phyloP scores from a whole-genome alignment of 2,797 vertebrate genomes.

The Decapterus maruadsi region DNA sequence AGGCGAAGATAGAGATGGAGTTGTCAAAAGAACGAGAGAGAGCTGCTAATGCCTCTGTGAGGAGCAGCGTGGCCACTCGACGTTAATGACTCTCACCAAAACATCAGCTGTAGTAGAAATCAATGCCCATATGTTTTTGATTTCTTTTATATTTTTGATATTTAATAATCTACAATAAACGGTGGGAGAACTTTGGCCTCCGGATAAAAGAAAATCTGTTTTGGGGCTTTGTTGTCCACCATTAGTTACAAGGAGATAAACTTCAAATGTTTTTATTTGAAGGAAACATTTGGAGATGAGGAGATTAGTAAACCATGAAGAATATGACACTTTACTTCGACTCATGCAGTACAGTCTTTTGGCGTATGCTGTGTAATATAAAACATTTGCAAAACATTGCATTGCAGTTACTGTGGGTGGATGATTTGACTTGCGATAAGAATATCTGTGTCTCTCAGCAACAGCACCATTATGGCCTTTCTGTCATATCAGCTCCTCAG shows the following conservation, averaged over 20 bases:
- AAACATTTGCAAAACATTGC: conserved; percentile 3
- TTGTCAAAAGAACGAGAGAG: conserved; percentile 91
- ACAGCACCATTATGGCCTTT: conserved; percentile 30
- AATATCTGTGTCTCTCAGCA: conserved; percentile 28
- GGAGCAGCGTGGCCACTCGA: conserved; percentile 82
- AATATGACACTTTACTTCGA: conserved; percentile 27
- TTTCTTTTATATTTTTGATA: conserved; percentile 20
- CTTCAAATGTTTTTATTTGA: conserved; percentile 21
- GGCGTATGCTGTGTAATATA: conserved; percentile 16
- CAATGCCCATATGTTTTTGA: conserved; percentile 41
- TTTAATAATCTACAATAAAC: conserved; percentile 28
- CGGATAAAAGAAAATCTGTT: conserved; percentile 6
- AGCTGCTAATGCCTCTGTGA: conserved; percentile 78
- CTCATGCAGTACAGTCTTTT: conserved; percentile 10
- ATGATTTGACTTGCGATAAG: conserved; percentile 20
- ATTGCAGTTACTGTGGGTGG: conserved; percentile 13
- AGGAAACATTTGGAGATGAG: conserved; percentile 30
- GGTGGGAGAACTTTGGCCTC: conserved; percentile 21
- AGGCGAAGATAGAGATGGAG: conserved; percentile 97
- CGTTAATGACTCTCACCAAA: conserved; percentile 50
- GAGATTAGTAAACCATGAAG: conserved; percentile 1
- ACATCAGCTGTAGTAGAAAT: conserved; percentile 18
- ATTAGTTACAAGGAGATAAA: conserved; percentile 25
- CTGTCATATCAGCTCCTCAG: background rate
- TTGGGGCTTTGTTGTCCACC: conserved; percentile 5